These are phyloP conservation scores for Macrochelys suwanniensis DNA, from an alignment of 2,797 vertebrate genomes.

Conservation along the genomic window DNA sequence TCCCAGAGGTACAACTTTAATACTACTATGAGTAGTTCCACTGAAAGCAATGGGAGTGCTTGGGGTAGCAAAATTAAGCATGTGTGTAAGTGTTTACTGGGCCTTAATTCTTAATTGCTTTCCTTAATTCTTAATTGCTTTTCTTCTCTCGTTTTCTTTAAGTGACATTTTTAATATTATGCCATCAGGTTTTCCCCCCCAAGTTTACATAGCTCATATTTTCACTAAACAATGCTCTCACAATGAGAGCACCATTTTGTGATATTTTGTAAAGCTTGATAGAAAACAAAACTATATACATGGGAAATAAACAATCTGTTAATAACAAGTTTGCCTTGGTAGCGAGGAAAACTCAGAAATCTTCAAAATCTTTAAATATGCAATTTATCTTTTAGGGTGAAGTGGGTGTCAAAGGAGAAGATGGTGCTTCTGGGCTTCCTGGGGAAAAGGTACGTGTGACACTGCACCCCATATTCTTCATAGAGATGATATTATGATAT, in stretches of 20 bases:
- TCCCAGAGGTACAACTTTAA: neutral
- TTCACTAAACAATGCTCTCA: neutral
- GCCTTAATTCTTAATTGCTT: neutral
- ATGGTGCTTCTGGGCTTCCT: conserved; percentile 68
- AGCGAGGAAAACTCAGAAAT: neutral
- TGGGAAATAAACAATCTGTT: neutral
- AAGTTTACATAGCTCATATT: neutral
- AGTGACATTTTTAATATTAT: neutral
- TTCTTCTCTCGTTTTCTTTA: neutral
- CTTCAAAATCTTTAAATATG: conserved; percentile 26
- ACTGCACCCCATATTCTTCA: too few relatives aligned
- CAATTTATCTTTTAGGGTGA: conserved; percentile 70
- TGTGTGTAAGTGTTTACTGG: neutral
- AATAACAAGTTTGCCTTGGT: neutral
- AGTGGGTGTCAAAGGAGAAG: conserved; percentile 75
- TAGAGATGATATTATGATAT: too few relatives aligned
- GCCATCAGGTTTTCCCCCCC: neutral
- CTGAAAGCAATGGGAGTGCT: neutral
- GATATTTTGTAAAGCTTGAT: neutral
- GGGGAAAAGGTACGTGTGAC: conserved; percentile 72
- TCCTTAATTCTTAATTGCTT: neutral
- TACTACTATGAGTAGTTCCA: neutral
- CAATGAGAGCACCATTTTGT: neutral
- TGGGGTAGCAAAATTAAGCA: neutral
- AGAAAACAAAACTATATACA: neutral